phyloP scores from a whole-genome alignment of 2,888 invertebrate genomes.

The Luperina nickerlii region DNA sequence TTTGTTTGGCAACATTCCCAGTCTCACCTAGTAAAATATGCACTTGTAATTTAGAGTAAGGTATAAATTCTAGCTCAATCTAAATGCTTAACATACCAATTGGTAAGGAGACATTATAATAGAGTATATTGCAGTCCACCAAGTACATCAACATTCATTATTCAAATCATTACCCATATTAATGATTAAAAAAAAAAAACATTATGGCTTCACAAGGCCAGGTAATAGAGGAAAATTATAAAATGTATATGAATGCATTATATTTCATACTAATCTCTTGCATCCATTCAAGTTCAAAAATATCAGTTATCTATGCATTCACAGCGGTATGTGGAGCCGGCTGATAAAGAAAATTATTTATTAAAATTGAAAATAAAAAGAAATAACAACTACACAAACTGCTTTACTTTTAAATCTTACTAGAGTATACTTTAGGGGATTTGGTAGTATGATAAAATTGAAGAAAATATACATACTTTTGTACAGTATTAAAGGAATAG shows the following conservation, averaged over 20 bases:
- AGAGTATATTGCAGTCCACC: conserved; percentile 37
- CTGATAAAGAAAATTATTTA: conserved; percentile 76
- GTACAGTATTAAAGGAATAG: not conserved
- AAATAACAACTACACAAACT: conserved; percentile 37
- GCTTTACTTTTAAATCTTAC: conserved; percentile 37
- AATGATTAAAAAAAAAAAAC: conserved; percentile 17
- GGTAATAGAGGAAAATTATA: conserved; percentile 14
- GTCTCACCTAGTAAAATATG: conserved; percentile 20
- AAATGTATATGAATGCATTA: conserved; percentile 43
- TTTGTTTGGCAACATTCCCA: conserved; percentile 57
- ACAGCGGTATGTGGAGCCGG: conserved; percentile 84
- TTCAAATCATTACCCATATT: conserved; percentile 19
- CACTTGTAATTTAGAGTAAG: conserved; percentile 21
- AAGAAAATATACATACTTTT: conserved; percentile 22
- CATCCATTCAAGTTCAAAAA: conserved; percentile 56
- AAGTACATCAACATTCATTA: conserved; percentile 52
- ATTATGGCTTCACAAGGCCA: conserved; percentile 10
- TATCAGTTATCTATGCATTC: conserved; percentile 79
- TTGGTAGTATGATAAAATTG: conserved; percentile 35
- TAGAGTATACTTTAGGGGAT: conserved; percentile 12
- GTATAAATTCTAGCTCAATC: conserved; percentile 11
- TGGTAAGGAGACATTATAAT: conserved; percentile 40
- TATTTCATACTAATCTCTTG: conserved; percentile 62
- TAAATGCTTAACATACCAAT: conserved; percentile 32
- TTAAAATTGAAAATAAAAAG: conserved; percentile 59